Base-by-base conservation (phyloP, 1,140 invertebrate species). In the Tetragonula clypearis region DNA sequence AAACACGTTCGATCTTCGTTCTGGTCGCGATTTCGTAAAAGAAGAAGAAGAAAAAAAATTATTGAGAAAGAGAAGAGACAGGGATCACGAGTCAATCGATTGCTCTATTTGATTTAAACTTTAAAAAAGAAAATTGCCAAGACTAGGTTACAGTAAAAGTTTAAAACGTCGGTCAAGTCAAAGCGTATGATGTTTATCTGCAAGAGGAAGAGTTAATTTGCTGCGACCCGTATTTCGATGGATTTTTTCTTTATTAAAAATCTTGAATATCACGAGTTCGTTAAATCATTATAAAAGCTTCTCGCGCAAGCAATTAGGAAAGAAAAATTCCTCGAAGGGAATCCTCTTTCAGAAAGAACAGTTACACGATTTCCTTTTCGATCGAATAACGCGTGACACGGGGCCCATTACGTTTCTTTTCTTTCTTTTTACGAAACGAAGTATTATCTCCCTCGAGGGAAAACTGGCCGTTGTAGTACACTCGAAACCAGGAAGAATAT, bases 401-500 rank as follows among this genome's bases (percentile, higher is more conserved):
- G 80, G 26, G 58, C 55, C 49, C 56, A 79, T 87, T 89, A 71
- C 35, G 53, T 60, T 68, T 41, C 60, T 35, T 30, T 41, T 23
- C 71, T 75, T 56, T 80, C 58, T 79, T 75, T 80, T 76, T 35
- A 17, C 69, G 21, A 76, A 87, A 89, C 86, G 85, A 87, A 88
- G 80, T 85, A 90, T 88, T 87, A 90, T 90, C 79, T 87, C 78
- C 79, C 87, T 87, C 90, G 86, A 90, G 92, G 88, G 92, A 84
- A 85, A 90, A 86, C 89, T 91, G 90, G 90, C 88, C 88, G 92
- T 85, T 91, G 86, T 86, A 90, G 91, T 86, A 89, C 87, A 85
- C 91, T 92, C 88, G 92, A 92, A 92, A 92, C 89, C 87, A 88
- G 89, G 90, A 85, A 87, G 89, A 83, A 90, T 90, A 88, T 92